A percentile compares a stretch with the other conserved stretches of the same genome.
Conservation (phyloP, 2,797 vertebrate genomes). For the Valencia hispanica region DNA sequence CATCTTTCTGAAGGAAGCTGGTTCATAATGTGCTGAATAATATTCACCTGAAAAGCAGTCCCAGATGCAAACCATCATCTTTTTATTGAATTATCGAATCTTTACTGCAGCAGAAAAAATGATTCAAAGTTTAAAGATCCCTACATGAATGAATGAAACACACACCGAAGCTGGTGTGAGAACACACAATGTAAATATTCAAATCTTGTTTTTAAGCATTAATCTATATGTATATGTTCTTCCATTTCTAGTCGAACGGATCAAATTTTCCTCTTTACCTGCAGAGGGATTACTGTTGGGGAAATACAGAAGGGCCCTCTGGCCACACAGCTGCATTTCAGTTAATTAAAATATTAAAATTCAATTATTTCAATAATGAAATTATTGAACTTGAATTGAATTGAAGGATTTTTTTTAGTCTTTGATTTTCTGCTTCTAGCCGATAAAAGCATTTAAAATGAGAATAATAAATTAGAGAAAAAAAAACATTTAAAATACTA, state of each 20-base stretch:
- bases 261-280: no score
- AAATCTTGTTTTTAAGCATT: not conserved
- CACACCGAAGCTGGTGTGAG: not conserved
- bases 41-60: conserved; percentile 47
- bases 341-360: not conserved
- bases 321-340: not conserved
- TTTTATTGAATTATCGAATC: conserved; percentile 42
- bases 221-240: not conserved
- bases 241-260: no score
- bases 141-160: no score
- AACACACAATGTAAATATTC: no score
- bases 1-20: conserved; percentile 43
- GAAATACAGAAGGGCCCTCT: not conserved
- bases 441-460: not conserved
- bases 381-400: no score
- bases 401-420: no score
- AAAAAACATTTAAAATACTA: not conserved
- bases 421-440: not conserved
- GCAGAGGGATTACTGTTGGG: no score
- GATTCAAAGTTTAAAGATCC: not conserved
- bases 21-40: conserved; percentile 41
- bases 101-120: not conserved
- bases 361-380: not conserved
- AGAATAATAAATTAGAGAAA: not conserved
- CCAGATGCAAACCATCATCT: not conserved